A percentile compares a stretch with the other conserved stretches of the same genome.
phyloP scores from a whole-genome alignment of 2,888 invertebrate genomes.

The Spodoptera exigua region DNA sequence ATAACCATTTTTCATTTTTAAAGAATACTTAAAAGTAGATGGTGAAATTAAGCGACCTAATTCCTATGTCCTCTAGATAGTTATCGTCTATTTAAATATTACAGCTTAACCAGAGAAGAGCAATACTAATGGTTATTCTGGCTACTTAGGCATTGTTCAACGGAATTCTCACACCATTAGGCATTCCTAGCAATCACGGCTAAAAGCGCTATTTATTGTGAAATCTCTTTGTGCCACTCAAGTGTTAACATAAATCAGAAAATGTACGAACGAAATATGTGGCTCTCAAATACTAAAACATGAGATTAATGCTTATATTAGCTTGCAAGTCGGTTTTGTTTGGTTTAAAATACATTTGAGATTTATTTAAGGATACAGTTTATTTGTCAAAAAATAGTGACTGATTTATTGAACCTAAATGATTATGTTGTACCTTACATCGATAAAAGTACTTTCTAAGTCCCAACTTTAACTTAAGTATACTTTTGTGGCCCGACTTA shows the following conservation, averaged over 20 bases:
- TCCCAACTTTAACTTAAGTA: no score
- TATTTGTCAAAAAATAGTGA: no score
- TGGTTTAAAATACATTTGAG: no score
- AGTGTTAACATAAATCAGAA: slow-evolving; percentile 23
- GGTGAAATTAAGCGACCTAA: slow-evolving; percentile 19
- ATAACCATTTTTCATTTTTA: slow-evolving; percentile 28
- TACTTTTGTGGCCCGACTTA: no score
- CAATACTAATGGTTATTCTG: slow-evolving; percentile 43
- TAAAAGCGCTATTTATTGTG: slow-evolving; percentile 49
- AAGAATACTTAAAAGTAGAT: slow-evolving; percentile 17
- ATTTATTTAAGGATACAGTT: no score
- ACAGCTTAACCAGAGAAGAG: slow-evolving; percentile 26
- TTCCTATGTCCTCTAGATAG: slow-evolving; percentile 16
- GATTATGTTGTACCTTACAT: no score
- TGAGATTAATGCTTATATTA: neutral
- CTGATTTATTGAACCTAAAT: no score
- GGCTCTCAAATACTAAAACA: neutral
- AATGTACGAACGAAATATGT: slow-evolving; percentile 6
- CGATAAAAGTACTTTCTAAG: no score
- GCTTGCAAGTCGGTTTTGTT: no score
- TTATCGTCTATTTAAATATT: slow-evolving; percentile 43
- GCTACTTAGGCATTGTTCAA: slow-evolving; percentile 46
- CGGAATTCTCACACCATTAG: slow-evolving; percentile 50
- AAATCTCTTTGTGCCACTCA: slow-evolving; percentile 37
- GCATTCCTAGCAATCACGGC: slow-evolving; percentile 33